These are phyloP conservation scores for Ooceraea biroi DNA, from an alignment of 1,140 invertebrate genomes.

Conservation along the genomic window DNA sequence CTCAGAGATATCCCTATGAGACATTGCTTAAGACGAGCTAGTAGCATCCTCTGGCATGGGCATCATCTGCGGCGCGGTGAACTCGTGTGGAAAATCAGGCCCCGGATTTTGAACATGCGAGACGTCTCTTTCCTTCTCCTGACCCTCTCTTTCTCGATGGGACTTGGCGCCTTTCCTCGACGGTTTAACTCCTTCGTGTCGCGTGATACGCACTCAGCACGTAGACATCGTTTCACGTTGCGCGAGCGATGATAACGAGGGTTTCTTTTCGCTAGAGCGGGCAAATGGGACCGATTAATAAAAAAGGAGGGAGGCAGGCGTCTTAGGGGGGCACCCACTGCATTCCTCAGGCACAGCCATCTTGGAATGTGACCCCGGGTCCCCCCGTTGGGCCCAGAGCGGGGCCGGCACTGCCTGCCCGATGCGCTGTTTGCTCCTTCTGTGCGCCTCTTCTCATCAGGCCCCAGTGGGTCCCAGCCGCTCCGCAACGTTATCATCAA, in stretches of 20 bases:
- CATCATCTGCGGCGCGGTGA: constrained; percentile 79
- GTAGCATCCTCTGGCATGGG: constrained; percentile 83
- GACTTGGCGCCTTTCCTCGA: constrained; percentile 50
- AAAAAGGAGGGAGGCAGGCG: constrained; percentile 78
- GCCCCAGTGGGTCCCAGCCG: not conserved
- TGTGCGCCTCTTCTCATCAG: not conserved
- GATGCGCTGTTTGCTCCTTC: constrained; percentile 54
- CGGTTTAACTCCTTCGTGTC: constrained; percentile 54
- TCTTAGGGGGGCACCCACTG: constrained; percentile 85
- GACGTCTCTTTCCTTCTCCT: constrained; percentile 43
- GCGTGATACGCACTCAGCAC: constrained; percentile 37
- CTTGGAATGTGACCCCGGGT: constrained; percentile 87
- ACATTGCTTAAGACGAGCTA: constrained; percentile 85
- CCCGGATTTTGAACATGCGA: constrained; percentile 67
- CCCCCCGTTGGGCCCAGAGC: constrained; percentile 80
- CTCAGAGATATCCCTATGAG: constrained; percentile 87
- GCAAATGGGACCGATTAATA: constrained; percentile 83
- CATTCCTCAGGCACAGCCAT: constrained; percentile 87
- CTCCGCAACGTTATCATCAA: constrained; percentile 41
- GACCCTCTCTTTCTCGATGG: constrained; percentile 30
- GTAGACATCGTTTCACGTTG: constrained; percentile 37
- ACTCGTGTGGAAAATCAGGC: constrained; percentile 74
- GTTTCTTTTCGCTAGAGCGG: constrained; percentile 78
- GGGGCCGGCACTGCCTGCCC: constrained; percentile 74
- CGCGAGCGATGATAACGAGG: constrained; percentile 41